phyloP scores from a whole-genome alignment of 2,888 invertebrate species.

The Chymomyza fuscimana region DNA sequence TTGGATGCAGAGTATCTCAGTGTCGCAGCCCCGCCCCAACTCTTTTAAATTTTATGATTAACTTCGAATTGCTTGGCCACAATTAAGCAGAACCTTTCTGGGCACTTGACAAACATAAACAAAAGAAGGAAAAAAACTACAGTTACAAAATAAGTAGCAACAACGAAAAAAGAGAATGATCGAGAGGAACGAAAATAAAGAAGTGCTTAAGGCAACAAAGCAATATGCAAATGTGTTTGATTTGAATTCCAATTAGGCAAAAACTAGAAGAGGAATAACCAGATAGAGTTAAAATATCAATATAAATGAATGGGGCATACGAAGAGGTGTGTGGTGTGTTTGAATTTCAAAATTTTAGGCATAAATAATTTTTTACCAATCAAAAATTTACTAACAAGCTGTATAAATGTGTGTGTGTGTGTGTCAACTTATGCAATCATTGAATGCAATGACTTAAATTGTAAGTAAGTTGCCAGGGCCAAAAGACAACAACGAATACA shows the following conservation, averaged over 20 bases:
- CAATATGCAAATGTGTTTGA: conserved; percentile 69
- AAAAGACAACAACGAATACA: conserved; percentile 14
- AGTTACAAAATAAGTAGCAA: conserved; percentile 55
- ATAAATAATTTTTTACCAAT: conserved; percentile 71
- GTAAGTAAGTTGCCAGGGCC: conserved; percentile 48
- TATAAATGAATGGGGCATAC: not conserved
- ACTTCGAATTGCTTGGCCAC: conserved; percentile 61
- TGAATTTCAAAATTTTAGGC: conserved; percentile 57
- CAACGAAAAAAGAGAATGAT: conserved; percentile 19
- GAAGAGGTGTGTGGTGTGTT: conserved; percentile 32
- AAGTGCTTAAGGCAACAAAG: conserved; percentile 62
- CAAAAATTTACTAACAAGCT: conserved; percentile 68
- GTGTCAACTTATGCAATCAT: conserved; percentile 49
- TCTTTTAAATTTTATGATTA: conserved; percentile 55
- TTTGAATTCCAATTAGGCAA: conserved; percentile 75
- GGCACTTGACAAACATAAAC: conserved; percentile 50
- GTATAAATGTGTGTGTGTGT: conserved; percentile 24
- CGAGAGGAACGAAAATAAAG: not conserved
- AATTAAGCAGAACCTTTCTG: conserved; percentile 71
- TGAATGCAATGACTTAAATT: conserved; percentile 59
- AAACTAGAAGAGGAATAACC: conserved; percentile 41
- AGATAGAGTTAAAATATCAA: conserved; percentile 14
- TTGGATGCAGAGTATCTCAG: too few species aligned
- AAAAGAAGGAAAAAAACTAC: conserved; percentile 38
- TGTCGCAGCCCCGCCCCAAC: too few species aligned